These are phyloP conservation scores for Bettongia penicillata DNA, from an alignment of 2,113 vertebrate genomes.

Conservation along the genomic window DNA sequence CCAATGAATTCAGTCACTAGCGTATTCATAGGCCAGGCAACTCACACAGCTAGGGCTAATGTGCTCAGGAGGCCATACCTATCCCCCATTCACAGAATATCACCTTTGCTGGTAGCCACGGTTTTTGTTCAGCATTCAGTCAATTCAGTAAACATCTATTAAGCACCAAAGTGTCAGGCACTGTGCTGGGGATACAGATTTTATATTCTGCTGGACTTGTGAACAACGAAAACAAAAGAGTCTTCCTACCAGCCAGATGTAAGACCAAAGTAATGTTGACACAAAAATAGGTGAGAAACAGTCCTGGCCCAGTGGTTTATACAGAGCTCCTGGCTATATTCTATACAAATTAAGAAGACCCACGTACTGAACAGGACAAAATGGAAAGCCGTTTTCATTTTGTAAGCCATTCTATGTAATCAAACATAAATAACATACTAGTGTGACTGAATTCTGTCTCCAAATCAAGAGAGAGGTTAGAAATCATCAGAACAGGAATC, in stretches of 20 bases:
- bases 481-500: background rate
- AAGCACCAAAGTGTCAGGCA: background rate
- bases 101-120: background rate
- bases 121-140: background rate
- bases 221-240: background rate
- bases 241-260: background rate
- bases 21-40: background rate
- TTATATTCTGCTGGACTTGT: background rate
- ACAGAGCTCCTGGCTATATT: background rate
- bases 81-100: background rate
- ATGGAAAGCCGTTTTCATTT: background rate
- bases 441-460: background rate
- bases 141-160: background rate
- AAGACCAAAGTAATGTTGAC: background rate
- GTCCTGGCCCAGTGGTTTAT: background rate
- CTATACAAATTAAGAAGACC: background rate
- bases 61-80: background rate
- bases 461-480: background rate
- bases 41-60: background rate
- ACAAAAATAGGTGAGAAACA: background rate
- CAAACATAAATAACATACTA: background rate
- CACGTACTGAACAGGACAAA: background rate
- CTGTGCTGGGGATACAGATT: background rate
- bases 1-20: background rate
- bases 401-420: no score